Percentiles rank a stretch among this genome's conserved stretches.
Evolutionary conservation across 1,140 invertebrate genomes (phyloP).

Genomic region (Gryon sp.): DNA sequence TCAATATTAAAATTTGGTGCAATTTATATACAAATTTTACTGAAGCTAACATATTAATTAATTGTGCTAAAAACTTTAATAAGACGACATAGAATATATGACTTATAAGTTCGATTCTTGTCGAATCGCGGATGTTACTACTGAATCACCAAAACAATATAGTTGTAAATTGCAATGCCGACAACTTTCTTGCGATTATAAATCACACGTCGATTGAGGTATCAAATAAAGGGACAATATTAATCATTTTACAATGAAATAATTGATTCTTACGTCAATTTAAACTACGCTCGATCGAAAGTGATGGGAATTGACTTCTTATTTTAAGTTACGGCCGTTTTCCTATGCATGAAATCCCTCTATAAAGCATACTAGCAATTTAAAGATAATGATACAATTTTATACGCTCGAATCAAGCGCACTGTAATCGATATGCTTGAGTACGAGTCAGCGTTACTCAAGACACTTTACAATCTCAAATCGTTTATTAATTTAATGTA

Average conservation of each 20-base stretch:
- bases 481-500: constrained; percentile 49
- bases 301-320: constrained; percentile 26
- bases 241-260: constrained; percentile 23
- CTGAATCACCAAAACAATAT: too few species aligned
- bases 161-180: too few species aligned
- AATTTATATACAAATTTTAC: too few species aligned
- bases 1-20: too few species aligned
- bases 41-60: too few species aligned
- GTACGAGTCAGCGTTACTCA: constrained; percentile 48
- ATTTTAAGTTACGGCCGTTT: constrained; percentile 53
- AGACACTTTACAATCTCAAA: constrained; percentile 37
- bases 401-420: constrained; percentile 48
- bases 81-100: too few species aligned
- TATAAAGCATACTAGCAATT: constrained; percentile 47
- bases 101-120: too few species aligned
- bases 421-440: constrained; percentile 48
- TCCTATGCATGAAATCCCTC: constrained; percentile 52
- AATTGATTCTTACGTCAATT: constrained; percentile 52
- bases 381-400: constrained; percentile 63
- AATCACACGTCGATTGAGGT: constrained; percentile 16
- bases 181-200: not conserved
- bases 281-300: constrained; percentile 30
- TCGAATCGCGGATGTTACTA: too few species aligned
- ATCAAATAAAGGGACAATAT: constrained; percentile 20
- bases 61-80: too few species aligned